These are phyloP conservation scores for Polydrusus pterygomalis DNA, from an alignment of 2,888 invertebrate species.

Conservation along the genomic window DNA sequence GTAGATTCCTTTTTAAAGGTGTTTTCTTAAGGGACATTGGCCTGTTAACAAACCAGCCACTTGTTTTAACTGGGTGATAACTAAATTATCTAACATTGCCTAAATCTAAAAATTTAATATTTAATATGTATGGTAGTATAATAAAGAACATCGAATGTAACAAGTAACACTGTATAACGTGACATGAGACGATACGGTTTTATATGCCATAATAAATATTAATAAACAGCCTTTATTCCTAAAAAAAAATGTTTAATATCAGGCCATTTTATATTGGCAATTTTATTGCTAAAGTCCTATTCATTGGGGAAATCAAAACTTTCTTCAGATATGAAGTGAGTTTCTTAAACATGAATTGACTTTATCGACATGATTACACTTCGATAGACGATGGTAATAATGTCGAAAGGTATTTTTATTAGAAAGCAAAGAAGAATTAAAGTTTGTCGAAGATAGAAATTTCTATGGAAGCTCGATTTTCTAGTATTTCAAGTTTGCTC, in stretches of 20 bases:
- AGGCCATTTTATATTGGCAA: background rate
- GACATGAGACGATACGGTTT: no score
- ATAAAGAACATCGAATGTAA: no score
- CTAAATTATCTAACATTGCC: no score
- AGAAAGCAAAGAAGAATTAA: background rate
- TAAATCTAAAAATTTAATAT: no score
- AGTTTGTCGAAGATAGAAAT: conserved; percentile 5
- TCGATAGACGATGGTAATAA: conserved; percentile 11
- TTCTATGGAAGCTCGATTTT: conserved; percentile 2
- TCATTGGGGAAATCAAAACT: background rate
- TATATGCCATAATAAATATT: no score
- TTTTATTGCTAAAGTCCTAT: conserved; percentile 2
- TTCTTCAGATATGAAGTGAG: conserved; percentile 6
- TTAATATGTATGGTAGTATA: no score
- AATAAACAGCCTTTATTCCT: no score
- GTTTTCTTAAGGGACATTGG: no score
- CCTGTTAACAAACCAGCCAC: no score
- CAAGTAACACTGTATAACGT: no score
- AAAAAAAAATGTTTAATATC: background rate
- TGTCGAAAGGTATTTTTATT: background rate
- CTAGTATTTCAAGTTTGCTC: background rate
- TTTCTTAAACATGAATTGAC: conserved; percentile 11
- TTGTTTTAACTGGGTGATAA: no score
- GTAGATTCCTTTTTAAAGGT: no score
- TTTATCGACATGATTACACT: conserved; percentile 15